Base-by-base conservation (phyloP, 2,113 vertebrate genomes). In the Calypte anna region DNA sequence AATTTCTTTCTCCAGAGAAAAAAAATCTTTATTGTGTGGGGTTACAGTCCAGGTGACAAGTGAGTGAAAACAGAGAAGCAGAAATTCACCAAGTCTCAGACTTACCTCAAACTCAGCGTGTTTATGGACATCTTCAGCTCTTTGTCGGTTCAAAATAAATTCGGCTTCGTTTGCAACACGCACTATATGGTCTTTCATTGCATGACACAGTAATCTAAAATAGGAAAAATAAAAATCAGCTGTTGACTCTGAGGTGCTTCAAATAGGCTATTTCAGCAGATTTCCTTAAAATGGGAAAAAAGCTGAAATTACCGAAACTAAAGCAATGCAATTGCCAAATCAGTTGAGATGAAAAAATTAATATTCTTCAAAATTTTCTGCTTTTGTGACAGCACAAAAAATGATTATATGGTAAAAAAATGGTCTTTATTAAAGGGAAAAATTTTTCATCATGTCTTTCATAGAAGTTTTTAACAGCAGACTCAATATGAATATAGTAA, bases 121-220 rank as follows among this genome's bases (percentile, higher is more conserved):
- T 75, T 99, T 99, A 97, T 99, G 99, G 44, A 99, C 99, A 59
- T 99, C 99, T 94, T 99, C 99, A 4, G 99, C 99, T 90, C 99
- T 98, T 97, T 99, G 99, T 91, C 99, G 97, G 97, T 99, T 99
- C 93, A 99, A 98, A 97, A 99, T 99, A 96, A 99, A 99, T 96
- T 99, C 99, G 3, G 99, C 99, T 96, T 99, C 99, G 66, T 99
- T 99, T 83, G 99, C 99, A 11, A 99, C 99, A 38, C 99, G 98
- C 7, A 99, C 99, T 75, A 99, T 99, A 89, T 99, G 99, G 96
- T 99, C 99, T 97, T 99, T 99, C 99, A 99, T 99, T 79, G 99
- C 99, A 68, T 99, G 99, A 96, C 99, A 99, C 31, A 99, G 96
- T 82, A 99, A 98, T 95, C 99, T 99, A 69, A 79, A 94, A 77